Evolutionary conservation across 2,113 vertebrate genomes (phyloP).

Genomic region (Puffinus mauretanicus): DNA sequence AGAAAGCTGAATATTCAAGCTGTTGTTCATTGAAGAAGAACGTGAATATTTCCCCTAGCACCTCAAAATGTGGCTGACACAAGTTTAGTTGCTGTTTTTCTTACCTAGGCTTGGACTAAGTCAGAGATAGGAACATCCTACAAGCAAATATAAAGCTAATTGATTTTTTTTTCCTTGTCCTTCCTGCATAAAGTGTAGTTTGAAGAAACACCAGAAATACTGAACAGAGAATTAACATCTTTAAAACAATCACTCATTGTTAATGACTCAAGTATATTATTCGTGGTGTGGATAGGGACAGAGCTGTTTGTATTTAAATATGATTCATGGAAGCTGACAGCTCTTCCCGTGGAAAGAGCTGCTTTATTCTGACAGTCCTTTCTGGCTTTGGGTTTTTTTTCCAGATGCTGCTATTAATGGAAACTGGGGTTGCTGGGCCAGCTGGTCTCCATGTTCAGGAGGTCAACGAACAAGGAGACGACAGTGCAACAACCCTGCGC

Average conservation of each 20-base stretch:
- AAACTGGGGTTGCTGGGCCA: slow-evolving; percentile 89
- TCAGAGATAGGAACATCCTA: not conserved
- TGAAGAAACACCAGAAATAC: not conserved
- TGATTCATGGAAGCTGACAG: not conserved
- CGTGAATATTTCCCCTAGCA: not conserved
- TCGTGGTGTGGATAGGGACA: not conserved
- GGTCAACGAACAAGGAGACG: slow-evolving; percentile 76
- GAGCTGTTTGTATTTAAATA: not conserved
- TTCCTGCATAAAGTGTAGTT: not conserved
- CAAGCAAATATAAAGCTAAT: not conserved
- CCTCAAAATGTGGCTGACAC: not conserved
- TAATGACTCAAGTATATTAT: not conserved
- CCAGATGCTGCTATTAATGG: slow-evolving; percentile 79
- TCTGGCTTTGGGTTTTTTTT: not conserved
- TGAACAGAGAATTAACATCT: not conserved
- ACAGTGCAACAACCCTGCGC: slow-evolving; percentile 84
- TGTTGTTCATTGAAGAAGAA: slow-evolving; percentile 3
- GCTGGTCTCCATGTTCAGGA: slow-evolving; percentile 80
- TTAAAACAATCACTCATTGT: not conserved
- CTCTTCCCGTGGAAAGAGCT: not conserved
- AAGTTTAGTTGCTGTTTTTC: not conserved
- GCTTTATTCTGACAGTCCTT: not conserved
- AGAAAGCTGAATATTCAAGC: slow-evolving; percentile 30
- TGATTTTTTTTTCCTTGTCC: not conserved
- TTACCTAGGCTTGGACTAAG: not conserved